Evolutionary conservation across 2,113 vertebrate species (phyloP).

Genomic region (Seriola aureovittata): DNA sequence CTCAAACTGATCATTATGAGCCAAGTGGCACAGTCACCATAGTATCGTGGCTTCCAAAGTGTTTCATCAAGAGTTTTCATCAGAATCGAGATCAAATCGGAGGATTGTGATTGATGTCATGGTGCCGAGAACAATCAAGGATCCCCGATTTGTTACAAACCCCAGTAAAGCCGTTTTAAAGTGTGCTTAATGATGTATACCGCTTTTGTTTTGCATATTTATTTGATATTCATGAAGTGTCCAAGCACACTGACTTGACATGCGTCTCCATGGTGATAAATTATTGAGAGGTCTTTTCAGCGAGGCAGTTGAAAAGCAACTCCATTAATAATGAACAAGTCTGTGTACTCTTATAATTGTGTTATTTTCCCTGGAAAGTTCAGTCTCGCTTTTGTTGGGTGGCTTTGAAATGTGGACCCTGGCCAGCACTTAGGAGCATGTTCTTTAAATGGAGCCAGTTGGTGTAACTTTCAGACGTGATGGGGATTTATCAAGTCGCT

Average conservation of each 20-base stretch:
- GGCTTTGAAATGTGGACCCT: constrained; percentile 55
- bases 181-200: constrained; percentile 79
- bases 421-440: constrained; percentile 58
- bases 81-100: constrained; percentile 58
- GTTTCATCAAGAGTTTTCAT: constrained; percentile 62
- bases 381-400: constrained; percentile 54
- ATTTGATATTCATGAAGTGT: constrained; percentile 87
- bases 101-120: constrained; percentile 57
- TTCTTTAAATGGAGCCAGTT: constrained; percentile 64
- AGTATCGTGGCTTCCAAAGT: constrained; percentile 30
- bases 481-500: constrained; percentile 42
- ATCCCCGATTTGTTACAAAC: constrained; percentile 51
- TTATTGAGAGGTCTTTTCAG: constrained; percentile 84
- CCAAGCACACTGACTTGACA: constrained; percentile 82
- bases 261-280: constrained; percentile 84
- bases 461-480: constrained; percentile 53
- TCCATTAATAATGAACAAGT: constrained; percentile 83
- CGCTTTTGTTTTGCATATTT: constrained; percentile 84
- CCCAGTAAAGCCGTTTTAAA: constrained; percentile 67
- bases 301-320: constrained; percentile 83
- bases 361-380: constrained; percentile 82
- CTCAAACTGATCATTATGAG: constrained; percentile 60
- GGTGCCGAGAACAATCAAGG: constrained; percentile 61
- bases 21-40: constrained; percentile 46
- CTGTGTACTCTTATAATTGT: constrained; percentile 83